Conservation (phyloP, 2,888 invertebrate species). For the Esperia sulphurella region DNA sequence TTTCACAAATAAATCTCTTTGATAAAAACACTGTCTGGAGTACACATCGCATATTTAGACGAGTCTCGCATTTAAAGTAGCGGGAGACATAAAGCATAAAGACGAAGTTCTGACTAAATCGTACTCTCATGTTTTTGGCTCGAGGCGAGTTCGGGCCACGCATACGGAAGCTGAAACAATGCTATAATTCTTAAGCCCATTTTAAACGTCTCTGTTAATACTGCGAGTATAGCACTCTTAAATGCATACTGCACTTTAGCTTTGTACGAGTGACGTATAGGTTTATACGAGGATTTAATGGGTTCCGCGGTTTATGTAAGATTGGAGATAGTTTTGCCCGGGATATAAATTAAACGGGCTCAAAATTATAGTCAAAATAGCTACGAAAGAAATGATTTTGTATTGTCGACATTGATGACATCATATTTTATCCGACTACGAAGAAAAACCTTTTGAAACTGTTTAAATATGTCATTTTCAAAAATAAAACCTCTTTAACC, state of each 20-base stretch:
- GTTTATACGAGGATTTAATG: too few relatives aligned
- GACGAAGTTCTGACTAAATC: constrained; percentile 34
- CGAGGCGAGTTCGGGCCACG: constrained; percentile 38
- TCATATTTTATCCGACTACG: too few relatives aligned
- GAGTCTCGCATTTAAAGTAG: constrained; percentile 37
- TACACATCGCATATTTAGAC: constrained; percentile 37
- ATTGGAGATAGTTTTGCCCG: too few relatives aligned
- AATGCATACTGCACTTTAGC: constrained; percentile 6
- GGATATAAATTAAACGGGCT: too few relatives aligned
- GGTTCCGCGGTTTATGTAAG: too few relatives aligned
- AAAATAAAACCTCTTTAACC: constrained; percentile 11
- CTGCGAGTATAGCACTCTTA: constrained; percentile 10
- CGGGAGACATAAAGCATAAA: constrained; percentile 35
- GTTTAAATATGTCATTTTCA: constrained; percentile 6
- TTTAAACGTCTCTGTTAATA: constrained; percentile 27
- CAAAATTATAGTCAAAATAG: too few relatives aligned
- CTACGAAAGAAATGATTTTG: too few relatives aligned
- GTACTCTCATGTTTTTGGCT: constrained; percentile 53
- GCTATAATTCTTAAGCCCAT: constrained; percentile 42
- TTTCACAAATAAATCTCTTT: constrained; percentile 30
- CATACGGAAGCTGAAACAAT: constrained; percentile 49
- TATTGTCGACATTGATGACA: too few relatives aligned
- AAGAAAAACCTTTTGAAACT: neutral
- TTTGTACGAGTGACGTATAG: constrained; percentile 1
- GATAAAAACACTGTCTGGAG: constrained; percentile 31